These are phyloP conservation scores for Chiroxiphia lanceolata DNA, from an alignment of 2,797 vertebrate species.

Conservation along the genomic window DNA sequence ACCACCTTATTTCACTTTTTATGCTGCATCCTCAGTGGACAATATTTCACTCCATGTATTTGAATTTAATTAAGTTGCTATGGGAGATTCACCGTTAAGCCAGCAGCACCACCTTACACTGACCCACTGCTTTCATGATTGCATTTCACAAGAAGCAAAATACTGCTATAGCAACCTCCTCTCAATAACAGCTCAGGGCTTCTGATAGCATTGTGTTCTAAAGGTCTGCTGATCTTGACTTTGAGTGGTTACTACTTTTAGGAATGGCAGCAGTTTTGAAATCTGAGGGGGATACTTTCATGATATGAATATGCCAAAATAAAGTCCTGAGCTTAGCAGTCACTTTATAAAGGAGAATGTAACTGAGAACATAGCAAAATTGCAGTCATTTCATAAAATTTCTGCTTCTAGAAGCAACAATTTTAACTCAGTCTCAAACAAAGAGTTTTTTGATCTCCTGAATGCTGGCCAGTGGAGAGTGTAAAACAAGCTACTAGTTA, in stretches of 20 bases:
- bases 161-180: slow-evolving; percentile 44
- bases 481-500: background rate
- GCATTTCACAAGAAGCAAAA: slow-evolving; percentile 15
- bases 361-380: background rate
- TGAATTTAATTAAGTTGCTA: slow-evolving; percentile 58
- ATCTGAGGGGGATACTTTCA: background rate
- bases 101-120: slow-evolving; percentile 44
- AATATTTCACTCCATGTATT: background rate
- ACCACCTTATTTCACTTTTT: background rate
- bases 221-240: slow-evolving; percentile 25
- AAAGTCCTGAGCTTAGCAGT: background rate
- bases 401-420: background rate
- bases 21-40: background rate
- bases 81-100: slow-evolving; percentile 16
- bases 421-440: background rate
- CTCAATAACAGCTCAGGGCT: background rate
- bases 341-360: background rate
- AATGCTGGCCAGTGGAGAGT: background rate
- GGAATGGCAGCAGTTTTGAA: background rate
- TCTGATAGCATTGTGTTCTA: background rate
- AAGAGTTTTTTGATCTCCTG: background rate
- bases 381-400: background rate
- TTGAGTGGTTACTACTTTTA: background rate
- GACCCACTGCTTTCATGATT: background rate
- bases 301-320: background rate